Conservation (phyloP, 2,888 invertebrate genomes). For the Stomorhina lunata region DNA sequence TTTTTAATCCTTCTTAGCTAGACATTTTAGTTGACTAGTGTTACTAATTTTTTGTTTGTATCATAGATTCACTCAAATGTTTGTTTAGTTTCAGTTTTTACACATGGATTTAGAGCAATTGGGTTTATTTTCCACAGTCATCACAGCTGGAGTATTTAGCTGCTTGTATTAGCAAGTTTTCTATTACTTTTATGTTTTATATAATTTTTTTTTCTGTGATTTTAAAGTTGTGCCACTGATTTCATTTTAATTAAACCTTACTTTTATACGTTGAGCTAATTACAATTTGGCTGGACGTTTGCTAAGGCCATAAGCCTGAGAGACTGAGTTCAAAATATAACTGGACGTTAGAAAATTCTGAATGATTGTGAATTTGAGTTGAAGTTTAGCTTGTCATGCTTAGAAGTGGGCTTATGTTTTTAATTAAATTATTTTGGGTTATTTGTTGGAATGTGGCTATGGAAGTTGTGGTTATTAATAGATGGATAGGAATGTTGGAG, state of each 20-base stretch:
- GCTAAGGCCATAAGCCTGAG: background rate
- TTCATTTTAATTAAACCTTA: conserved; percentile 63
- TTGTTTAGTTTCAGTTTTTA: conserved; percentile 19
- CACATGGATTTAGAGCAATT: conserved; percentile 58
- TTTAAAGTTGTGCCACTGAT: conserved; percentile 50
- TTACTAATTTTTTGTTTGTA: conserved; percentile 55
- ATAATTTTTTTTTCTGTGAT: background rate
- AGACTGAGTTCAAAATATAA: background rate
- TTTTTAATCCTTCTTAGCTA: conserved; percentile 63
- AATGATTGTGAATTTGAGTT: conserved; percentile 30
- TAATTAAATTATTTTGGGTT: background rate
- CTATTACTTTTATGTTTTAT: background rate
- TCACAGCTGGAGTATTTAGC: conserved; percentile 47
- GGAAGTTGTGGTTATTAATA: background rate
- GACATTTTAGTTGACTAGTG: conserved; percentile 63
- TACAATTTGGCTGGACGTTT: conserved; percentile 42
- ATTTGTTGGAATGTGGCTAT: background rate
- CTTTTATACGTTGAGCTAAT: conserved; percentile 52
- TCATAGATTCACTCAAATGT: conserved; percentile 10
- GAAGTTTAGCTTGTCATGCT: conserved; percentile 55
- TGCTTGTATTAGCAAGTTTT: conserved; percentile 16
- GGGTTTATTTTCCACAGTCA: conserved; percentile 9
- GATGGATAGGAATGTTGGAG: too few relatives aligned
- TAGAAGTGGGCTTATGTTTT: conserved; percentile 50
- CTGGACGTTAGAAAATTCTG: conserved; percentile 5